Evolutionary conservation across 2,113 vertebrate species (phyloP), one percentile per base, ranked within the genome.

Genomic region (Carlito syrichta): DNA sequence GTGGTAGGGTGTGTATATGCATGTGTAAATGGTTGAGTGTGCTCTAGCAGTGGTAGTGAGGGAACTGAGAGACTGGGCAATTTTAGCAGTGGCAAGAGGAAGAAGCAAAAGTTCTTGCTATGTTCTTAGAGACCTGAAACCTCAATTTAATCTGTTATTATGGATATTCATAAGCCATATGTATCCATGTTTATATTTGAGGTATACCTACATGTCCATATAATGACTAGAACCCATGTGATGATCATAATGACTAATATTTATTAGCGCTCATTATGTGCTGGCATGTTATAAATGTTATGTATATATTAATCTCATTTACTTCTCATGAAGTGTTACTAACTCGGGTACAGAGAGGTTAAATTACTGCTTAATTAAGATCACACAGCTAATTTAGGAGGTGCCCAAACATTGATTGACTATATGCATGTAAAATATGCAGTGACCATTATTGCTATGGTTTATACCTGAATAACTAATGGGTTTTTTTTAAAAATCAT

Each of bases 311-410:
- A 88, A 82, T 16, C 66, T 5, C n/a, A 32, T 77, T 82, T 89
- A 69, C 17, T 62, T 91, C 68, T 86, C 50, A 35, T 89, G n/a
- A 96, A 86, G 17, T 94, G 14, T 91, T 89, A 56, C 22, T 94
- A 86, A 77, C 3, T 58, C 52, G 35, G 35, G 17, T 68, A 77
- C 8, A 45, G 23, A 79, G 50, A 93, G 22, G 9, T 83, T 71
- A n/a, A 87, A 76, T 76, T 48, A 77, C 77, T 86, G 81, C 25
- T 82, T 86, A 35, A 27, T 79, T 74, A 88, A 87, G 40, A 62
- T 86, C 50, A 54, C 43, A 58, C 8, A 62, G 43, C 14, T 89
- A 32, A 50, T 43, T 90, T 81, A 73, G 40, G 13, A 76, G 38
- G 50, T 85, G 17, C 2, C 14, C 13, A 74, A 48, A 73, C 13